Percentiles rank a stretch among this genome's conserved stretches.
Conservation (phyloP, 2,797 vertebrate genomes). For the Crypturellus tataupa region DNA sequence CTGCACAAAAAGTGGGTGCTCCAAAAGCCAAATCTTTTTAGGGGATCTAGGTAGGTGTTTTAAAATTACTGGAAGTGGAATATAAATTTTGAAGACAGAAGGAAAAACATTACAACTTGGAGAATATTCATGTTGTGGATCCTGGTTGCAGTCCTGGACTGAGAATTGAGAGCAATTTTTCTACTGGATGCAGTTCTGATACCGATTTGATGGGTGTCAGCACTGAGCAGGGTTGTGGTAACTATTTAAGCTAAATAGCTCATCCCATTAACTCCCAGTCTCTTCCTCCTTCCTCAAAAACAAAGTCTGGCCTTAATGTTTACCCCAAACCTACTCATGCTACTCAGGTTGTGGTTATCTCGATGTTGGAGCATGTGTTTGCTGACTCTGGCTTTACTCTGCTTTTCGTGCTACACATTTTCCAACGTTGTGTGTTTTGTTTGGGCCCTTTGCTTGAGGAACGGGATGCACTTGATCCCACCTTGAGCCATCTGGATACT, state of each 20-base stretch:
- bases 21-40: neutral
- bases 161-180: neutral
- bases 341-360: neutral
- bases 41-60: neutral
- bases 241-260: neutral
- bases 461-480: neutral
- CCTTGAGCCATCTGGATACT: constrained; percentile 4
- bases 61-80: neutral
- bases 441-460: neutral
- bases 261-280: neutral
- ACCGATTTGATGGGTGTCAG: rapidly evolving
- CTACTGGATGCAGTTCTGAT: neutral
- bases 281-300: neutral
- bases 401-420: neutral
- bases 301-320: neutral
- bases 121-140: rapidly evolving
- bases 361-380: neutral
- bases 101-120: neutral
- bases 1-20: neutral
- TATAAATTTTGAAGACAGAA: neutral
- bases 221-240: neutral
- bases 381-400: neutral
- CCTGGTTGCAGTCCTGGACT: neutral
- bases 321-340: neutral
- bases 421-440: neutral